Evolutionary conservation across 2,113 vertebrate genomes (phyloP), one percentile per base, ranked within the genome.

Genomic region (Pterocles orientalis): DNA sequence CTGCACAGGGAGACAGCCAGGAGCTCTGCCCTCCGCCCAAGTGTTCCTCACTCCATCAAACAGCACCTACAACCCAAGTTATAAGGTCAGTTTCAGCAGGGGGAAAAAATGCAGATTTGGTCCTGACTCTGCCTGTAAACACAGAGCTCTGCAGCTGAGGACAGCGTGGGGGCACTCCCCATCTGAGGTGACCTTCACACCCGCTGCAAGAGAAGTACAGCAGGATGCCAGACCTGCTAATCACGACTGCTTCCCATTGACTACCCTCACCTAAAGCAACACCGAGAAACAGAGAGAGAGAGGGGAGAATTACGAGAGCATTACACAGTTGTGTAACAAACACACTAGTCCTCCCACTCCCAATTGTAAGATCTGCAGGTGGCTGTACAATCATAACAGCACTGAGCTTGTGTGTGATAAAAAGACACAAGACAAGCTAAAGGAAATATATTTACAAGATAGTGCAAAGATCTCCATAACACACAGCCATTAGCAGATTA

Each of bases 401-500:
- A 15, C 73, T 6, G 57, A 76, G 92, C 90, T 75, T 36, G 68
- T 53, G 31, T 6, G 28, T 31, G 82, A 96, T 92, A 92, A 88
- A 84, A 78, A 93, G 71, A 88, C 84, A 94, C 16, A n/a, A 86
- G 86, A 43, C 58, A 18, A 82, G 61, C 73, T 94, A 80, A 95
- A 91, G 28, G 58, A 88, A 95, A 95, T 88, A 86, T 95, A 95
- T 95, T 96, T 94, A 97, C 86, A 84, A 94, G 88, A 95, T 65
- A 94, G 75, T 34, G 34, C 92, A 70, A 92, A 91, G 50, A 97
- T 93, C 92, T 94, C 90, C 92, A 94, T 91, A 94, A 91, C 94
- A 97, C 95, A 94, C 88, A 93, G 81, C 86, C 79, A 92, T 97
- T 97, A 97, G 89, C 72, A 86, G 91, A 96, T 95, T 88, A 94